A percentile compares a stretch with the other conserved stretches of the same genome.
Conservation (phyloP, 2,113 vertebrate species). For the Onychorhynchus coronatus region DNA sequence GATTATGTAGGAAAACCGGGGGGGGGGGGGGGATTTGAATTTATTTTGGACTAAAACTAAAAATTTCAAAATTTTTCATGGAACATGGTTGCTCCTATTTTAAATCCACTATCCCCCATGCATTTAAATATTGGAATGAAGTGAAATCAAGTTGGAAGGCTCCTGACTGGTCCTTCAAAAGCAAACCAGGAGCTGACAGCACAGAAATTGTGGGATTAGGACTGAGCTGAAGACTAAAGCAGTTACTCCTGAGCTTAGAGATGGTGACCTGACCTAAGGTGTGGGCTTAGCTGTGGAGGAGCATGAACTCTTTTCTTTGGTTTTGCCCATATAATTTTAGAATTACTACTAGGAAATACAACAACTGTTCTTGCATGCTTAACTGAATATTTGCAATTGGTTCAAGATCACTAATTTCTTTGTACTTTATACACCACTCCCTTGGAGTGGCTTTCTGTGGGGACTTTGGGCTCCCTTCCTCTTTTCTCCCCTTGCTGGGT, state of each 20-base stretch:
- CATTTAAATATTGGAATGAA: not conserved
- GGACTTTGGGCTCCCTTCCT: not conserved
- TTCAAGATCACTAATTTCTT: not conserved
- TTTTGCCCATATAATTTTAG: not conserved
- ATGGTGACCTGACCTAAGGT: not conserved
- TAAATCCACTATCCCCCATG: not conserved
- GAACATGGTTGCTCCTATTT: not conserved
- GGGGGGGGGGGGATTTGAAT: not conserved
- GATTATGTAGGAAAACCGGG: not conserved
- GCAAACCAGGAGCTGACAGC: not conserved
- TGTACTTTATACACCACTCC: not conserved
- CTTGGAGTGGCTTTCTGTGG: not conserved
- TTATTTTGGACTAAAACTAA: not conserved
- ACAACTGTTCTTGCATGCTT: not conserved
- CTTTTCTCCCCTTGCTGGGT: not conserved
- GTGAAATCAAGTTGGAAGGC: not conserved
- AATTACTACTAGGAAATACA: not conserved
- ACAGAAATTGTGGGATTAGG: not conserved
- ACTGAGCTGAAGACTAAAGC: not conserved
- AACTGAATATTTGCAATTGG: not conserved
- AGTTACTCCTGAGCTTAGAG: not conserved
- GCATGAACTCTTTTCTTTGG: not conserved
- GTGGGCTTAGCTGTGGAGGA: not conserved
- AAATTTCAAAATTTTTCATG: not conserved
- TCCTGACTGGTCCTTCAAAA: not conserved